Conservation (phyloP, 2,113 vertebrate genomes). For the Sisor rabdophorus region DNA sequence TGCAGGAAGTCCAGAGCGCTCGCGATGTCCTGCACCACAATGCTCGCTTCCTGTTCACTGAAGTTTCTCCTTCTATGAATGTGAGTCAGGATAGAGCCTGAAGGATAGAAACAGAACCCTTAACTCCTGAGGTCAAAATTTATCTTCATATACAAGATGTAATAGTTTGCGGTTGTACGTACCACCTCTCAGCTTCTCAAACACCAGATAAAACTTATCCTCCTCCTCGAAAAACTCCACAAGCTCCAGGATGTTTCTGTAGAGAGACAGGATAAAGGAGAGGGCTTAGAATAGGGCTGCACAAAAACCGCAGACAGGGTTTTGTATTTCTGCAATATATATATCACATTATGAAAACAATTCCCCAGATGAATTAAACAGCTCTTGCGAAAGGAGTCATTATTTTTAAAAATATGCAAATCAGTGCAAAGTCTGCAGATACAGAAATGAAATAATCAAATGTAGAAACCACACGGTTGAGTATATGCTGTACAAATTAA, state of each 20-base stretch:
- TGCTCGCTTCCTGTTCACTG: conserved; percentile 90
- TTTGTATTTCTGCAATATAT: too few species aligned
- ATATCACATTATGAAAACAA: too few species aligned
- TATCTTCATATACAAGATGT: background rate
- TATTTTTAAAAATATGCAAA: too few species aligned
- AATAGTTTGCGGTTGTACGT: conserved; percentile 29
- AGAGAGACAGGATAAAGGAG: conserved; percentile 3
- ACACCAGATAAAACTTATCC: conserved; percentile 96
- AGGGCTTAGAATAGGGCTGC: too few species aligned
- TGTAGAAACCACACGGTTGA: too few species aligned
- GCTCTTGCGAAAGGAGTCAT: too few species aligned
- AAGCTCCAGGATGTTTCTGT: conserved; percentile 91
- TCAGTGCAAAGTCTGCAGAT: too few species aligned
- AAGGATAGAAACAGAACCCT: background rate
- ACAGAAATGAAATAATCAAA: too few species aligned
- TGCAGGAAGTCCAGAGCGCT: conserved; percentile 93
- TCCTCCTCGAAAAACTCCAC: conserved; percentile 98
- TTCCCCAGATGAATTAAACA: too few species aligned
- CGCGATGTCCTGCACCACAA: conserved; percentile 93
- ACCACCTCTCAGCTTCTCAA: conserved; percentile 97
- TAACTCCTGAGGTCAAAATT: background rate
- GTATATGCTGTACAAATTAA: too few species aligned
- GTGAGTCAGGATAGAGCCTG: conserved; percentile 92
- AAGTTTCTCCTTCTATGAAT: conserved; percentile 92
- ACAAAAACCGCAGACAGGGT: too few species aligned